Percentiles rank a stretch among this genome's conserved stretches.
phyloP scores from a whole-genome alignment of 2,113 vertebrate species.

The Hiodon tergisus region DNA sequence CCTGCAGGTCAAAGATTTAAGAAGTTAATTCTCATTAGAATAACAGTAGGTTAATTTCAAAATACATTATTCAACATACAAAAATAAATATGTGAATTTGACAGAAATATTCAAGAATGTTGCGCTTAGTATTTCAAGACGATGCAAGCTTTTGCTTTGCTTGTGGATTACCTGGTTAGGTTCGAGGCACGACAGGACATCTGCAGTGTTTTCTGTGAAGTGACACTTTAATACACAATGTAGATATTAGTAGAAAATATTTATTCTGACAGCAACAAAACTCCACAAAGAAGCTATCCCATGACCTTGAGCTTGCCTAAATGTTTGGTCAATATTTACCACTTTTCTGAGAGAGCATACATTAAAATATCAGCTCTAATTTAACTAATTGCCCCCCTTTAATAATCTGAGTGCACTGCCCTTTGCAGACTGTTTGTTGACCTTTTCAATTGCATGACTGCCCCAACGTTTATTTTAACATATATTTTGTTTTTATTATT shows the following conservation, averaged over 20 bases:
- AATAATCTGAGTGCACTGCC: conserved; percentile 12
- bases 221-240: too few relatives aligned
- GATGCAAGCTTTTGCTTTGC: too few relatives aligned
- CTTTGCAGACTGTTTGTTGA: conserved; percentile 8
- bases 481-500: neutral
- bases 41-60: too few relatives aligned
- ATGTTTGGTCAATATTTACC: conserved; percentile 1
- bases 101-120: too few relatives aligned
- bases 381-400: conserved; percentile 15
- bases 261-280: neutral
- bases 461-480: neutral
- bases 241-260: neutral
- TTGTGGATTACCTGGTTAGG: too few relatives aligned
- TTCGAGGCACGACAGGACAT: too few relatives aligned
- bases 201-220: too few relatives aligned
- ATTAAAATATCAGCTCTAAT: conserved; percentile 15
- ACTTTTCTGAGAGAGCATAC: neutral
- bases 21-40: too few relatives aligned
- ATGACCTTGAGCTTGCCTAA: neutral
- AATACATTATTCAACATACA: too few relatives aligned
- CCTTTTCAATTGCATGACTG: conserved; percentile 19
- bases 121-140: too few relatives aligned
- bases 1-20: too few relatives aligned
- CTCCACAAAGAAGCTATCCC: neutral
- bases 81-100: too few relatives aligned